Conservation (phyloP, 2,797 vertebrate genomes). For the Bradypus variegatus region DNA sequence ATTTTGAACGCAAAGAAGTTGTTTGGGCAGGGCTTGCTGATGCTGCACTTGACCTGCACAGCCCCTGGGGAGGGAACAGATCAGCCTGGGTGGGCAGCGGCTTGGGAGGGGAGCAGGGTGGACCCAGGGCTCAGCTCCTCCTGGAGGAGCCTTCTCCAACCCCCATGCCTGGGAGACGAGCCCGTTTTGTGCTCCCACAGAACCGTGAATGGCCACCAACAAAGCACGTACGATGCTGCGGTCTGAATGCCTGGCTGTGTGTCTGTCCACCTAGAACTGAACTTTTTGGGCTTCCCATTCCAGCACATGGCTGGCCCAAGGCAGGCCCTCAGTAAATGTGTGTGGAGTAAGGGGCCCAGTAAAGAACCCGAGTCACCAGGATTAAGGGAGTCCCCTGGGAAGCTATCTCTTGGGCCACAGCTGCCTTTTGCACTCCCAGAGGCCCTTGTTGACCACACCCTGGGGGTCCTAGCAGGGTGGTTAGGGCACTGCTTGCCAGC, state of each 20-base stretch:
- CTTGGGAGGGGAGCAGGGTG: too few relatives aligned
- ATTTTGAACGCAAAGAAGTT: constrained; percentile 79
- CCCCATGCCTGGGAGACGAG: not conserved
- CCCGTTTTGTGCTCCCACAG: not conserved
- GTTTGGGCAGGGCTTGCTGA: constrained; percentile 70
- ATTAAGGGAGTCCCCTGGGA: not conserved
- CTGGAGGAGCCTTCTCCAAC: rapidly evolving
- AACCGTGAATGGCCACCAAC: not conserved
- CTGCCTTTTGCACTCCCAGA: not conserved
- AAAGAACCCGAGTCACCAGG: not conserved
- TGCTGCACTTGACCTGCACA: constrained; percentile 73
- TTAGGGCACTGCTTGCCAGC: rapidly evolving
- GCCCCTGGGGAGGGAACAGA: constrained; percentile 44
- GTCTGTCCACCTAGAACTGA: not conserved
- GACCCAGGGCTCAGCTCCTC: not conserved
- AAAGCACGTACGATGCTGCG: not conserved
- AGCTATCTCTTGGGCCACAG: not conserved
- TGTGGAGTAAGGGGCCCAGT: not conserved
- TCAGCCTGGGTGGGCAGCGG: not conserved
- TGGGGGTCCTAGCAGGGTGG: not conserved
- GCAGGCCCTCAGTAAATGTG: rapidly evolving
- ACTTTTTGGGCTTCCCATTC: rapidly evolving
- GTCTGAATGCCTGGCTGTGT: not conserved
- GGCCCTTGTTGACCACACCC: not conserved
- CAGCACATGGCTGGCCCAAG: not conserved